Percentiles rank a stretch among this genome's conserved stretches.
phyloP scores from a whole-genome alignment of 2,113 vertebrate genomes.

The Tretioscincus oriximinensis region DNA sequence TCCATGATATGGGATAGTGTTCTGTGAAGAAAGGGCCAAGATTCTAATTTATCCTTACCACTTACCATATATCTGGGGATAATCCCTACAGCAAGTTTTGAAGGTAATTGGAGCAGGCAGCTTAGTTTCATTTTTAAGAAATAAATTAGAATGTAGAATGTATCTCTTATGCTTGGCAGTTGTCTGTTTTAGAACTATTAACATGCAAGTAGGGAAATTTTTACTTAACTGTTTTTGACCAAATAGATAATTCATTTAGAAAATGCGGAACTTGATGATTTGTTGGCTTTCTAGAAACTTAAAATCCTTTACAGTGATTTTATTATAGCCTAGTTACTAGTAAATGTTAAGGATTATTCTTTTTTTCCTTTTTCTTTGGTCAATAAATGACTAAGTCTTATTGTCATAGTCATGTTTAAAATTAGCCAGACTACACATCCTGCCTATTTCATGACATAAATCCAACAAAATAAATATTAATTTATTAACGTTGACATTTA shows the following conservation, averaged over 20 bases:
- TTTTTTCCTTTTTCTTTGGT: constrained; percentile 59
- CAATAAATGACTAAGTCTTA: constrained; percentile 56
- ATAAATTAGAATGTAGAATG: constrained; percentile 27
- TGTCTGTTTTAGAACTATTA: constrained; percentile 52
- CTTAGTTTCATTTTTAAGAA: constrained; percentile 18
- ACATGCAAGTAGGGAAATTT: constrained; percentile 47
- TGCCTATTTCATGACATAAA: constrained; percentile 64
- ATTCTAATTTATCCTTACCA: constrained; percentile 31
- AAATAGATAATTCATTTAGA: constrained; percentile 45
- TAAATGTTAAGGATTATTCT: constrained; percentile 54
- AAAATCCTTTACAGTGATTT: constrained; percentile 50
- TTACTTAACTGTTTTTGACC: constrained; percentile 34
- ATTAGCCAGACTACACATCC: constrained; percentile 60
- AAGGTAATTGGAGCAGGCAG: constrained; percentile 28
- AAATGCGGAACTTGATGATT: constrained; percentile 48
- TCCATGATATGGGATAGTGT: too few relatives aligned
- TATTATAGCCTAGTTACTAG: constrained; percentile 53
- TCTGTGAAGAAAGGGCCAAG: constrained; percentile 20
- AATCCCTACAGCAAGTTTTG: constrained; percentile 48
- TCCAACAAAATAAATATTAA: constrained; percentile 68
- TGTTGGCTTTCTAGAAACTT: constrained; percentile 44
- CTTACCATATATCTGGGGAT: constrained; percentile 39
- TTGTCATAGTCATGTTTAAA: constrained; percentile 49
- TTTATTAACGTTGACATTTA: constrained; percentile 66
- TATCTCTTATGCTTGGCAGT: constrained; percentile 16